Conservation (phyloP, 2,888 invertebrate species). For the Diarsia dahlii region DNA sequence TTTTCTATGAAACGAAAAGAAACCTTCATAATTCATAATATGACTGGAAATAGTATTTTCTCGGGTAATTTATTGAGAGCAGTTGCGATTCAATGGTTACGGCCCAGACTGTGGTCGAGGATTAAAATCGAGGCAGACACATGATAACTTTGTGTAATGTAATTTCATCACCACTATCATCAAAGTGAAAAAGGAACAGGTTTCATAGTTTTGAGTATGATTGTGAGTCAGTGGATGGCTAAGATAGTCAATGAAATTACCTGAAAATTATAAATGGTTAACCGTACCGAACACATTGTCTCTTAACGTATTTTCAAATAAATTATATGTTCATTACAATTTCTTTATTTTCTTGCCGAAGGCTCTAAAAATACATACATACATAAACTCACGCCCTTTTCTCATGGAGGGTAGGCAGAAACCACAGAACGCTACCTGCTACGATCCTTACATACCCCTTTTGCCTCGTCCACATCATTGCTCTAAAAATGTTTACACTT, state of each 20-base stretch:
- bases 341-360: too few species aligned
- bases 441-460: too few species aligned
- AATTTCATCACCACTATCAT: background rate
- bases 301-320: too few species aligned
- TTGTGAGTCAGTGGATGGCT: background rate
- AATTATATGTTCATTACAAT: too few species aligned
- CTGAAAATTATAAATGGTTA: too few species aligned
- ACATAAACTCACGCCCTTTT: too few species aligned
- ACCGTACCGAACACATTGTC: too few species aligned
- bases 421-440: too few species aligned
- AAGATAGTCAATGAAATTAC: too few species aligned
- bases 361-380: too few species aligned
- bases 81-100: background rate
- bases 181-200: background rate
- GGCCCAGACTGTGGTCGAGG: background rate
- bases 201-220: background rate
- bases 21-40: conserved; percentile 19
- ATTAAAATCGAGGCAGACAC: background rate
- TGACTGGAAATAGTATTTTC: conserved; percentile 4
- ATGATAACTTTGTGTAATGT: background rate
- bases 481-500: conserved; percentile 8
- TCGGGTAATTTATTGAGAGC: conserved; percentile 11
- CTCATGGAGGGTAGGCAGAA: too few species aligned
- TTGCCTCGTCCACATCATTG: too few species aligned
- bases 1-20: conserved; percentile 27